Conservation (phyloP, 2,113 vertebrate species). For the Solea solea region DNA sequence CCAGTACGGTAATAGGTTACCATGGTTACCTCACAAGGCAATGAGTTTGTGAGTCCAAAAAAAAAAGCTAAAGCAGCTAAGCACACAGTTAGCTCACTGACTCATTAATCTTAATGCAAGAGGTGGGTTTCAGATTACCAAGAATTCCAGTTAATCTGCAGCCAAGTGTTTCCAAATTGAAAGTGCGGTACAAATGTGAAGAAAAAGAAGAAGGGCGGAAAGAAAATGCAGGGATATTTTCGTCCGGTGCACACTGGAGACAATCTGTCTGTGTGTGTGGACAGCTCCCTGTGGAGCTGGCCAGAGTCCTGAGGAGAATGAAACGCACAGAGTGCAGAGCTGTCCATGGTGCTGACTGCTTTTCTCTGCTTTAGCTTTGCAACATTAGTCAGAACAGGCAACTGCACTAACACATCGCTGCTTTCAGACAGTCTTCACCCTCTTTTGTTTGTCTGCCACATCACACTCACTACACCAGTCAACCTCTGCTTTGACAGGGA, state of each 20-base stretch:
- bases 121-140: not conserved
- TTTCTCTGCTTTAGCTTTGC: slow-evolving; percentile 30
- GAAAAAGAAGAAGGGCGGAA: not conserved
- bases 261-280: not conserved
- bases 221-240: not conserved
- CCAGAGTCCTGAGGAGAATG: slow-evolving; percentile 27
- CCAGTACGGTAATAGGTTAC: slow-evolving; percentile 5
- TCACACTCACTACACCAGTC: slow-evolving; percentile 53
- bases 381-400: slow-evolving; percentile 62
- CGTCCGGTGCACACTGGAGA: not conserved
- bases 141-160: not conserved
- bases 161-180: not conserved
- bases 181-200: not conserved
- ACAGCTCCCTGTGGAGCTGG: slow-evolving; percentile 33
- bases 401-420: slow-evolving; percentile 37
- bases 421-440: slow-evolving; percentile 50
- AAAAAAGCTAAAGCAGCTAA: slow-evolving; percentile 1
- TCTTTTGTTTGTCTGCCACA: slow-evolving; percentile 64
- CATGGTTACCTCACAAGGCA: slow-evolving; percentile 29
- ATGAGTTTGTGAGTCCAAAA: not conserved
- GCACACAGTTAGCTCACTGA: slow-evolving; percentile 15
- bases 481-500: slow-evolving; percentile 56
- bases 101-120: not conserved
- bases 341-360: slow-evolving; percentile 35
- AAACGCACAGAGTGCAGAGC: slow-evolving; percentile 5